Conservation (phyloP, 2,888 invertebrate genomes). For the Drosophila colorata region DNA sequence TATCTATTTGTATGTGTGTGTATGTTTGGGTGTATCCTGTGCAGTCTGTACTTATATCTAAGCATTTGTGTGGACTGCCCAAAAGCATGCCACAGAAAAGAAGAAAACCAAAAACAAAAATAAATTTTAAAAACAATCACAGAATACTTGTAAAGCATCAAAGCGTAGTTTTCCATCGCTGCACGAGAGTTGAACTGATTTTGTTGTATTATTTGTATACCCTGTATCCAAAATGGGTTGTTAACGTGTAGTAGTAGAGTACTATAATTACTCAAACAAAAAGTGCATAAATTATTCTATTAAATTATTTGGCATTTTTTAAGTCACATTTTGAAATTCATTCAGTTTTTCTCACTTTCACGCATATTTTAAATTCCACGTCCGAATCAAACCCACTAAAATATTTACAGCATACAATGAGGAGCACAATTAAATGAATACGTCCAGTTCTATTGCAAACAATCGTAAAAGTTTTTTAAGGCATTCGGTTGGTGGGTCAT, state of each 20-base stretch:
- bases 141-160: slow-evolving; percentile 63
- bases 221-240: background rate
- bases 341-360: no score
- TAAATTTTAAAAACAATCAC: slow-evolving; percentile 38
- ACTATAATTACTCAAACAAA: no score
- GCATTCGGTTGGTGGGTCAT: no score
- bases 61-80: slow-evolving; percentile 15
- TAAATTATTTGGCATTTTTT: background rate
- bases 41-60: slow-evolving; percentile 13
- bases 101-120: slow-evolving; percentile 20
- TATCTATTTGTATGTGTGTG: slow-evolving; percentile 6
- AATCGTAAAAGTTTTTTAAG: background rate
- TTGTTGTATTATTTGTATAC: slow-evolving; percentile 7
- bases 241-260: no score
- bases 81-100: slow-evolving; percentile 35
- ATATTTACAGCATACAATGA: no score
- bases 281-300: no score
- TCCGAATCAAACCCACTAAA: no score
- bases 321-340: no score
- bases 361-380: no score
- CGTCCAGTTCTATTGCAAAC: background rate
- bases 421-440: background rate
- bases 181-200: slow-evolving; percentile 19
- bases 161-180: slow-evolving; percentile 51
- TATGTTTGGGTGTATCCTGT: slow-evolving; percentile 15